Percentiles rank a stretch among this genome's conserved stretches.
Conservation (phyloP, 2,797 vertebrate species). For the Astyanax mexicanus region DNA sequence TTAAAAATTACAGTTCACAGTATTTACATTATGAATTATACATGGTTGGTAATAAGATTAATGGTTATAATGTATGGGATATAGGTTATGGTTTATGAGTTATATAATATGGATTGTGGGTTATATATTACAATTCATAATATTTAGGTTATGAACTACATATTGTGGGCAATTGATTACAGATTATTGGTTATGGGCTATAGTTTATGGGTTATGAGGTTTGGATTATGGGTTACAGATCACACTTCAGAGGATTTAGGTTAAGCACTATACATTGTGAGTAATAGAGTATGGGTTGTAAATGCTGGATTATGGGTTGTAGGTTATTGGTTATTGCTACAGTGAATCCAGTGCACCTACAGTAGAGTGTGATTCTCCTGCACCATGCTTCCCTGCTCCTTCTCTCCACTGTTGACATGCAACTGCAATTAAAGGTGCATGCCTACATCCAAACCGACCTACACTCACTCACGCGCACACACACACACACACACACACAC, state of each 20-base stretch:
- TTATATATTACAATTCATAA: no score
- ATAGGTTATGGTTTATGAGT: neutral
- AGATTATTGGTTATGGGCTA: neutral
- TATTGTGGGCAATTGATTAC: neutral
- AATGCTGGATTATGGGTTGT: neutral
- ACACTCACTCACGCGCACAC: conserved; percentile 22
- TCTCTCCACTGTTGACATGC: conserved; percentile 18
- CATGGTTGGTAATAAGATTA: no score
- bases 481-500: conserved; percentile 28
- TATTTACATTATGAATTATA: no score
- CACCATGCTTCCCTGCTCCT: neutral
- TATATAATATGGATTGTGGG: neutral
- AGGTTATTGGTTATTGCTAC: neutral
- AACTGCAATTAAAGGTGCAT: conserved; percentile 38
- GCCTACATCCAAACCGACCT: conserved; percentile 13
- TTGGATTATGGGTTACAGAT: neutral
- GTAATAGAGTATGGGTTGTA: neutral
- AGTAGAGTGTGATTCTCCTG: conserved; percentile 7
- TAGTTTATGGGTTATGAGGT: neutral
- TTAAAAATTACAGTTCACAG: no score
- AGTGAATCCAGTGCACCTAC: neutral
- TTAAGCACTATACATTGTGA: neutral
- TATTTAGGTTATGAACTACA: neutral
- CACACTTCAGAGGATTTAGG: neutral
- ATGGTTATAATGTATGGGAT: no score